Conservation (phyloP, 2,113 vertebrate genomes). For the Atrichornis clamosus region DNA sequence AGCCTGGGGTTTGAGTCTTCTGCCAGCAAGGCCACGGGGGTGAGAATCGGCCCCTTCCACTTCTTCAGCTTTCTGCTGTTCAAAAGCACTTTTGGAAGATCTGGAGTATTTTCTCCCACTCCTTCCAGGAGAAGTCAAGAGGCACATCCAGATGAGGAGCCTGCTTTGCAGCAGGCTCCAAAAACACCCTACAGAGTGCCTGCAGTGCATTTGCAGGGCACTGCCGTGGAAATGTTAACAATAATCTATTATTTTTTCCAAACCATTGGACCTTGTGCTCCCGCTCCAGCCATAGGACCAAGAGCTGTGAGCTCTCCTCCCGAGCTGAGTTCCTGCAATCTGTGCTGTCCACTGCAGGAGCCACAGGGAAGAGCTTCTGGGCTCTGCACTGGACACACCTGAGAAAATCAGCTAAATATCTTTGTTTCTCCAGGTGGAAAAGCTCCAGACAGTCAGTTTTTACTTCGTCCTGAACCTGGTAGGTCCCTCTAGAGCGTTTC, state of each 20-base stretch:
- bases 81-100: not conserved
- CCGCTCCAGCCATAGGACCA: fast-evolving
- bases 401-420: not conserved
- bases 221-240: not conserved
- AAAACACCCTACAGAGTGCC: fast-evolving
- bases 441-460: conserved; percentile 55
- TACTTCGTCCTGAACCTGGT: conserved; percentile 55
- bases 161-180: not conserved
- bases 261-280: fast-evolving
- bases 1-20: not conserved
- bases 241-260: not conserved
- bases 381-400: not conserved
- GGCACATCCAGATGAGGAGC: not conserved
- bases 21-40: not conserved
- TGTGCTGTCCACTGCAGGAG: not conserved
- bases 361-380: not conserved
- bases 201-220: not conserved
- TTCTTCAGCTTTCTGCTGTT: not conserved
- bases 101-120: not conserved
- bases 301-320: not conserved
- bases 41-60: not conserved
- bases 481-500: not conserved
- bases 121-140: not conserved
- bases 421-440: conserved; percentile 45
- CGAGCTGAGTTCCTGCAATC: not conserved